Percentiles rank a stretch among this genome's conserved stretches.
Evolutionary conservation across 2,797 vertebrate species (phyloP).

Genomic region (Sylvilagus floridanus): DNA sequence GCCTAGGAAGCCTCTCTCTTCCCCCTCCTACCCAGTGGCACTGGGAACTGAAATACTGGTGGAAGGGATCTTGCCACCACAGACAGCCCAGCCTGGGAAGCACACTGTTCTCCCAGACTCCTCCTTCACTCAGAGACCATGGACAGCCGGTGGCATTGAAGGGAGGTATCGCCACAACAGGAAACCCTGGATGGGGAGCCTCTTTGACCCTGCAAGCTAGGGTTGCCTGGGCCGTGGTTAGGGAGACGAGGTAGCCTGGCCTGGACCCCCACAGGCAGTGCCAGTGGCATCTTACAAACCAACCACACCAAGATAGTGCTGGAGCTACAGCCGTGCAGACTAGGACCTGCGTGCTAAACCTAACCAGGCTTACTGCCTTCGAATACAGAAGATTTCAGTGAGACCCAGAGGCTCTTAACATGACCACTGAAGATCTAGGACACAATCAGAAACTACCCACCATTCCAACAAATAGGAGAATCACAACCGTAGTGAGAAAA

Average conservation of each 20-base stretch:
- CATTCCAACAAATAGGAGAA: background rate
- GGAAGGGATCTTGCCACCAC: background rate
- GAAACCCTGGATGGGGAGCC: background rate
- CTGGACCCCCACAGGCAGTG: background rate
- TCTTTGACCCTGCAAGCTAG: background rate
- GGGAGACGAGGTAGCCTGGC: background rate
- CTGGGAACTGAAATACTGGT: background rate
- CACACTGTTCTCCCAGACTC: background rate
- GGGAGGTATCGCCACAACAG: background rate
- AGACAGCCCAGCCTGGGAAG: background rate
- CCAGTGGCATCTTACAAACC: background rate
- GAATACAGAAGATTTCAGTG: slow-evolving; percentile 28
- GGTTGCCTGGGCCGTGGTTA: background rate
- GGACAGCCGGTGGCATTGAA: background rate
- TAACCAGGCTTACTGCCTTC: background rate
- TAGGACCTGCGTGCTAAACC: background rate
- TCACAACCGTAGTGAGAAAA: background rate
- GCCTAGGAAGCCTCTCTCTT: background rate
- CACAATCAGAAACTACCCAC: background rate
- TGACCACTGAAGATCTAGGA: background rate
- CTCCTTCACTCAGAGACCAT: background rate
- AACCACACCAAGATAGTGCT: background rate
- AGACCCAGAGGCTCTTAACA: background rate
- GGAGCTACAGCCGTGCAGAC: background rate
- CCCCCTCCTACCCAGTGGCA: background rate